Percentiles rank a stretch among this genome's conserved stretches.
phyloP scores from a whole-genome alignment of 2,888 invertebrate genomes.

The Folsomia candida region DNA sequence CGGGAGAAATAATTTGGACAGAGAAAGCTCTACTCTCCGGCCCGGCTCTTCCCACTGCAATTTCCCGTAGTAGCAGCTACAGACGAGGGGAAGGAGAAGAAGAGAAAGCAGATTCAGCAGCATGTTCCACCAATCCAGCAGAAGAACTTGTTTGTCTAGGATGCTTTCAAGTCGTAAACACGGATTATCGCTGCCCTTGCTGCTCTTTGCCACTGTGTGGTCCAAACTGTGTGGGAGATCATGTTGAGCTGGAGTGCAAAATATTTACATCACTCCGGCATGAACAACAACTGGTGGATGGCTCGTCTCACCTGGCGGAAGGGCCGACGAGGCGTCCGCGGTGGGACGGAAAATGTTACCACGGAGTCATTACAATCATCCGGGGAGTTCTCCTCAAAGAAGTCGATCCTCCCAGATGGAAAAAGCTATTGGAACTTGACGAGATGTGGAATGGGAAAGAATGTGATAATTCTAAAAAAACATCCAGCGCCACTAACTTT shows the following conservation, averaged over 20 bases:
- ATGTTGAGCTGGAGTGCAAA: constrained; percentile 31
- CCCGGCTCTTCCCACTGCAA: constrained; percentile 27
- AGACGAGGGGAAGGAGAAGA: no score
- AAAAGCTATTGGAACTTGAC: constrained; percentile 13
- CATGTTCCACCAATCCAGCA: neutral
- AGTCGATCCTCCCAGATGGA: constrained; percentile 10
- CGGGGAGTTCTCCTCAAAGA: constrained; percentile 14
- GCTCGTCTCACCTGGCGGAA: no score
- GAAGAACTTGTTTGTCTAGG: constrained; percentile 31
- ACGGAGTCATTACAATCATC: constrained; percentile 7
- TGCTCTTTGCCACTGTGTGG: constrained; percentile 47
- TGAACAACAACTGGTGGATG: no score
- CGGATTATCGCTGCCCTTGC: constrained; percentile 32
- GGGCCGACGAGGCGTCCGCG: constrained; percentile 11
- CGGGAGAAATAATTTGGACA: constrained; percentile 45
- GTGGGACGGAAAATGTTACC: constrained; percentile 6
- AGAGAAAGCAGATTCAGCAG: neutral
- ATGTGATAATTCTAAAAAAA: neutral
- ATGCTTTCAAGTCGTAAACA: constrained; percentile 26
- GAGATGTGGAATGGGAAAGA: constrained; percentile 20
- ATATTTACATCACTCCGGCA: constrained; percentile 26
- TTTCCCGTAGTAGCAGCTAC: neutral
- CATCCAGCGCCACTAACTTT: constrained; percentile 11
- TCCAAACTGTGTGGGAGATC: constrained; percentile 42
- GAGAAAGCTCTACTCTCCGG: constrained; percentile 42